Conservation (phyloP, 2,888 invertebrate species). For the Ectropis crepuscularia region DNA sequence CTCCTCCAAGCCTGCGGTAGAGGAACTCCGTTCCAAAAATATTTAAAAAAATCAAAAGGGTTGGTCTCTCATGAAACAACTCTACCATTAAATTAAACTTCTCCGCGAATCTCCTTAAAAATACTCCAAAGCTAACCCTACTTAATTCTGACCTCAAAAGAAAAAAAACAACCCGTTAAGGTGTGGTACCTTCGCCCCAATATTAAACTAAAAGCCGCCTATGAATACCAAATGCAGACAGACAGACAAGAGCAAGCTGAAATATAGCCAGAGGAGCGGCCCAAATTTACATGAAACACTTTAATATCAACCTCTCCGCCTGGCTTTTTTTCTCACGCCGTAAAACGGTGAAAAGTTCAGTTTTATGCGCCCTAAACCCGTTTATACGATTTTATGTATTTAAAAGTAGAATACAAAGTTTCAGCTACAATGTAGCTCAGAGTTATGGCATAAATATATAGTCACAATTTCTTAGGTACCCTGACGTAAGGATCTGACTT, state of each 20-base stretch:
- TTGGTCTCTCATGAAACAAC: too few species aligned
- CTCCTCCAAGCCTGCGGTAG: too few species aligned
- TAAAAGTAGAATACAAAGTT: slow-evolving; percentile 25
- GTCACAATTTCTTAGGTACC: neutral
- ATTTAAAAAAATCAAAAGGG: too few species aligned
- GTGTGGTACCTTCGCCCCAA: slow-evolving; percentile 53
- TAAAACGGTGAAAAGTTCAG: slow-evolving; percentile 66
- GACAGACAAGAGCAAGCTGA: slow-evolving; percentile 64
- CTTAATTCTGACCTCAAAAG: slow-evolving; percentile 36
- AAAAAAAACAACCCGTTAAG: slow-evolving; percentile 44
- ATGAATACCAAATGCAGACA: slow-evolving; percentile 81
- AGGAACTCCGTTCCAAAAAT: too few species aligned
- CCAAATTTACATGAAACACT: slow-evolving; percentile 84
- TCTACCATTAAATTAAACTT: too few species aligned
- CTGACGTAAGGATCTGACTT: too few species aligned
- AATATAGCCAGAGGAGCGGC: slow-evolving; percentile 73
- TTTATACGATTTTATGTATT: slow-evolving; percentile 50
- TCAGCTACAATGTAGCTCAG: neutral
- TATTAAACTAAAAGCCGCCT: slow-evolving; percentile 74
- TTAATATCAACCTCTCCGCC: slow-evolving; percentile 79
- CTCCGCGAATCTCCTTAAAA: neutral
- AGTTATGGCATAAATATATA: neutral
- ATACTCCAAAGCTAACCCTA: slow-evolving; percentile 17
- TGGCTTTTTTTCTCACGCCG: slow-evolving; percentile 81
- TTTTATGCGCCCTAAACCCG: slow-evolving; percentile 61